These are phyloP conservation scores for Pandemis heparana DNA, from an alignment of 2,888 invertebrate genomes.

Conservation along the genomic window DNA sequence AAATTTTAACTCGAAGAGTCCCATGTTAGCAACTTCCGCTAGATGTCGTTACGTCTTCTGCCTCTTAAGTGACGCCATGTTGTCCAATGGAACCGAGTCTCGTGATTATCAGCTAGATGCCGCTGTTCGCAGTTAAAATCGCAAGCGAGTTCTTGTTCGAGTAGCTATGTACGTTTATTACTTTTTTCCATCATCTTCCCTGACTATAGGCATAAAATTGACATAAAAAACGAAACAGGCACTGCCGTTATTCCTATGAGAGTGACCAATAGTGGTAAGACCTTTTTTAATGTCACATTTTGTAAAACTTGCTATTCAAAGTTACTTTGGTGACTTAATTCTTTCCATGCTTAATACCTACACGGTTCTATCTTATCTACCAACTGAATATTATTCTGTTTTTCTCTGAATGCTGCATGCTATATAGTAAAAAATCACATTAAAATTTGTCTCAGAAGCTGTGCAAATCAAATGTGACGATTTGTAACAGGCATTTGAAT, in stretches of 20 bases:
- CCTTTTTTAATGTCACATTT: conserved; percentile 1
- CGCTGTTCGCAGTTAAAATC: neutral
- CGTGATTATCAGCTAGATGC: neutral
- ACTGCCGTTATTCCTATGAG: conserved; percentile 29
- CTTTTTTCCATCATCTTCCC: neutral
- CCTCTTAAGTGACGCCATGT: neutral
- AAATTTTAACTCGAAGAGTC: conserved; percentile 15
- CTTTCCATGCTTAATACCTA: neutral
- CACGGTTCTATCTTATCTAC: neutral
- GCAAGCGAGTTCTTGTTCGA: neutral
- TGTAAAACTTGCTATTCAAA: neutral
- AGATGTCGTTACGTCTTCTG: conserved; percentile 14
- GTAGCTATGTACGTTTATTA: neutral
- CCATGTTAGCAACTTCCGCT: neutral
- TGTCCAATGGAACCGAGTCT: neutral
- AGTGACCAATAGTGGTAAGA: conserved; percentile 37
- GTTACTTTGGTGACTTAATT: neutral
- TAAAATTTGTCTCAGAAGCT: neutral
- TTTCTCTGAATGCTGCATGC: neutral
- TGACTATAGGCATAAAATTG: neutral
- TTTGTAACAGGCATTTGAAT: neutral
- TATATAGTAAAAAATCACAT: neutral
- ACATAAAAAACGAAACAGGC: conserved; percentile 3
- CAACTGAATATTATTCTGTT: neutral
- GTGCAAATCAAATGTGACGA: neutral